phyloP scores from a whole-genome alignment of 2,113 vertebrate genomes.

The Hystrix cristata region DNA sequence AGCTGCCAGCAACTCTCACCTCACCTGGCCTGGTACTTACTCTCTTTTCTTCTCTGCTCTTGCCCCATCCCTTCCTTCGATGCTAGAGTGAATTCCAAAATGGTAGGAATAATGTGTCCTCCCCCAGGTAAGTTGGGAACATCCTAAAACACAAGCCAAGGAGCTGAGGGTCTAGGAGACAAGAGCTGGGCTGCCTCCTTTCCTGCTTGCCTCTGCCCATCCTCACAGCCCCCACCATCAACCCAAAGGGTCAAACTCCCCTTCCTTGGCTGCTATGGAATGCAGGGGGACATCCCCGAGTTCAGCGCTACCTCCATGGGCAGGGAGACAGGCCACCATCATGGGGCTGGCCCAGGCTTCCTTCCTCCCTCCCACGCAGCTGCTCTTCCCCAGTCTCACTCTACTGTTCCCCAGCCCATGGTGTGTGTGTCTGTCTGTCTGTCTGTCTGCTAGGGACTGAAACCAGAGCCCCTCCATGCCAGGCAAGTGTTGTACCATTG shows the following conservation, averaged over 20 bases:
- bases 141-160: not conserved
- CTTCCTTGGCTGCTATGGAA: not conserved
- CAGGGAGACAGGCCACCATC: not conserved
- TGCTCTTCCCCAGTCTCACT: not conserved
- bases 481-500: not conserved
- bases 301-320: not conserved
- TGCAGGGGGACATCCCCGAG: not conserved
- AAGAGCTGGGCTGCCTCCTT: not conserved
- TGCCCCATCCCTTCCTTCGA: not conserved
- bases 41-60: slow-evolving; percentile 70
- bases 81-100: not conserved
- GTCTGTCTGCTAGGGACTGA: not conserved
- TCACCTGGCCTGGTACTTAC: not conserved
- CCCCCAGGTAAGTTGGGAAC: not conserved
- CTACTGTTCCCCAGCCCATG: not conserved
- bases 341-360: not conserved
- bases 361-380: not conserved
- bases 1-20: slow-evolving; percentile 64
- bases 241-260: not conserved
- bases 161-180: not conserved
- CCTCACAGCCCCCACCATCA: not conserved
- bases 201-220: not conserved
- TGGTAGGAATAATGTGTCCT: not conserved
- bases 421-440: not conserved
- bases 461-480: not conserved